These are phyloP conservation scores for Neostethus bicornis DNA, from an alignment of 2,797 vertebrate genomes.

Conservation along the genomic window DNA sequence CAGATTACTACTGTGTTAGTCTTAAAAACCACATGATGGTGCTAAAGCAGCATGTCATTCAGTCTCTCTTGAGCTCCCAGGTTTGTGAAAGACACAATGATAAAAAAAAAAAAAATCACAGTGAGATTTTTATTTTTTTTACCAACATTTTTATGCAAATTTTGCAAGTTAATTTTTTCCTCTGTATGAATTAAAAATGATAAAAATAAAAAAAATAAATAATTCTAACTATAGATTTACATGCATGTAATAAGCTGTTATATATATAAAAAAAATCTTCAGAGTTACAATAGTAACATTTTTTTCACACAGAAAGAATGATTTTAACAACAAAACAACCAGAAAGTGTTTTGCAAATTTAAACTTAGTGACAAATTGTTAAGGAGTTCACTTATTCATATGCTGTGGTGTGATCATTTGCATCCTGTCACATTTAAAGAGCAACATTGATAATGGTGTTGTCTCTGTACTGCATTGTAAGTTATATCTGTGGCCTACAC, in stretches of 20 bases:
- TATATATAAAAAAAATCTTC: conserved; percentile 11
- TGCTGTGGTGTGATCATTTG: conserved; percentile 56
- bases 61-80: conserved; percentile 26
- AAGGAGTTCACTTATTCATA: conserved; percentile 41
- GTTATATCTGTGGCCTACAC: conserved; percentile 57
- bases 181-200: too few species aligned
- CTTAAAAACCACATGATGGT: conserved; percentile 76
- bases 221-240: conserved; percentile 22
- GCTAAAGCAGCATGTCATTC: conserved; percentile 74
- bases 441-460: conserved; percentile 59
- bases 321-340: conserved; percentile 21
- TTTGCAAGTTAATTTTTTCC: too few species aligned
- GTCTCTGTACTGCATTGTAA: conserved; percentile 58
- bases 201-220: too few species aligned
- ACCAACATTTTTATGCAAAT: conserved; percentile 14
- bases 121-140: conserved; percentile 13
- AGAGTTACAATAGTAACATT: conserved; percentile 22
- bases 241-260: conserved; percentile 23
- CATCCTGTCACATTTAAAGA: conserved; percentile 64
- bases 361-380: conserved; percentile 41
- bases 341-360: conserved; percentile 22
- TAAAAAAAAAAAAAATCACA: conserved; percentile 43
- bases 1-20: conserved; percentile 18
- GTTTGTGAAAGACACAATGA: conserved; percentile 18
- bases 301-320: conserved; percentile 1